These are phyloP conservation scores for Crossaster papposus DNA, from an alignment of 53 echinoderm and acorn worm genomes.

Conservation along the genomic window DNA sequence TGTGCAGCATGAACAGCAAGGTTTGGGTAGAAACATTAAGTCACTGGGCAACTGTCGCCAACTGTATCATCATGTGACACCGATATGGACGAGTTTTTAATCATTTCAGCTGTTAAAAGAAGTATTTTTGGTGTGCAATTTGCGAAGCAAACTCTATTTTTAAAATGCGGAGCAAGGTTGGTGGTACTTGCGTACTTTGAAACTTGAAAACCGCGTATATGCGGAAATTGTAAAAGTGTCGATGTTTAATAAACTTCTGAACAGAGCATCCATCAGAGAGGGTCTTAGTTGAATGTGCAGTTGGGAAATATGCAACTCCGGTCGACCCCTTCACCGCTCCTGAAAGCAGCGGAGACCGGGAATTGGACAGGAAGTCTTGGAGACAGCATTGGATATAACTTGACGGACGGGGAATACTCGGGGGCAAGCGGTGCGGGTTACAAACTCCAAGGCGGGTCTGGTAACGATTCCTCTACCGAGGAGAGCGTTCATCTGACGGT, in stretches of 20 bases:
- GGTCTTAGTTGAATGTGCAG: background rate
- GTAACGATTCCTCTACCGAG: constrained; percentile 18
- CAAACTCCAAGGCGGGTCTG: background rate
- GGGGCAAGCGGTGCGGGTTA: constrained; percentile 25
- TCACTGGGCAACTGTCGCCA: background rate
- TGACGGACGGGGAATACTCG: constrained; percentile 19
- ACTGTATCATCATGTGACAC: background rate
- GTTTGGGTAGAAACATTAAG: background rate
- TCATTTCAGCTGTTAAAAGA: constrained; percentile 21
- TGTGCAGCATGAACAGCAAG: background rate
- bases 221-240: background rate
- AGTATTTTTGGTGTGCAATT: constrained; percentile 9
- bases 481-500: constrained; percentile 49
- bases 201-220: background rate
- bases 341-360: constrained; percentile 13
- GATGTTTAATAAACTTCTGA: background rate
- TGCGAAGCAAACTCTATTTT: background rate
- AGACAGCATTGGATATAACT: constrained; percentile 37
- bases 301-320: constrained; percentile 49
- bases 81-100: constrained; percentile 15
- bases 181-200: background rate
- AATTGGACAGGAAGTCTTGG: background rate
- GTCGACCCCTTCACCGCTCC: constrained; percentile 15
- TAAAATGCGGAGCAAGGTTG: background rate
- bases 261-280: background rate